Percentiles rank a stretch among this genome's conserved stretches.
phyloP scores from a whole-genome alignment of 2,888 invertebrate genomes.

The Asteroscopus sphinx region DNA sequence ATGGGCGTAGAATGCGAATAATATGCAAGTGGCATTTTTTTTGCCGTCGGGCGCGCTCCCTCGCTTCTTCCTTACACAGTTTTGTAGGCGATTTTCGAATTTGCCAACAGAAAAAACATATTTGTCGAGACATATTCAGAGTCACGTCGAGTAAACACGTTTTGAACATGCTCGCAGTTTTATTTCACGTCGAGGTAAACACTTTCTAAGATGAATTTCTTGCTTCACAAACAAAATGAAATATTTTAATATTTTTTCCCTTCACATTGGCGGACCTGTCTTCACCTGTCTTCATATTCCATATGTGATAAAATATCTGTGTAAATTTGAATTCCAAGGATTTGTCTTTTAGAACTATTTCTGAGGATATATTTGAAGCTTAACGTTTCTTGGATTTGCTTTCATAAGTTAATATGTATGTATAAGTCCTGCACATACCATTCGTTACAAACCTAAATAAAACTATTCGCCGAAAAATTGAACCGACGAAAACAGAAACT shows the following conservation, averaged over 20 bases:
- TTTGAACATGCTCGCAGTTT: slow-evolving; percentile 79
- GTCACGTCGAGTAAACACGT: slow-evolving; percentile 77
- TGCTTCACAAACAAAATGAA: slow-evolving; percentile 79
- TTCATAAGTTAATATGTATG: neutral
- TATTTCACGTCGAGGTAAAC: slow-evolving; percentile 82
- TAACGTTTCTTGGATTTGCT: slow-evolving; percentile 7
- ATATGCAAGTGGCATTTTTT: slow-evolving; percentile 62
- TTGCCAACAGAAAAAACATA: slow-evolving; percentile 66
- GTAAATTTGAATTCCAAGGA: slow-evolving; percentile 42
- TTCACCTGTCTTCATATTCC: slow-evolving; percentile 56
- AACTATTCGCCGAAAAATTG: neutral
- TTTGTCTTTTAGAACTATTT: slow-evolving; percentile 36
- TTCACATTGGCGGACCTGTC: slow-evolving; percentile 62
- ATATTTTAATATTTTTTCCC: slow-evolving; percentile 75
- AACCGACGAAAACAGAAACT: too few species aligned
- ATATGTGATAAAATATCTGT: slow-evolving; percentile 38
- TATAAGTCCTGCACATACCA: neutral
- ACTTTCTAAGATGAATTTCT: slow-evolving; percentile 83
- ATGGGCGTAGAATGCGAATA: slow-evolving; percentile 74
- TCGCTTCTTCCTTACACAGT: slow-evolving; percentile 54
- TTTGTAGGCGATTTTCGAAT: slow-evolving; percentile 64
- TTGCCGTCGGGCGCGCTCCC: slow-evolving; percentile 46
- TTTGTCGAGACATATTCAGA: slow-evolving; percentile 71
- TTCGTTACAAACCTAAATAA: neutral
- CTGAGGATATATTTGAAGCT: slow-evolving; percentile 15